These are phyloP conservation scores for Molorchus minor DNA, from an alignment of 2,888 invertebrate species.

Conservation along the genomic window DNA sequence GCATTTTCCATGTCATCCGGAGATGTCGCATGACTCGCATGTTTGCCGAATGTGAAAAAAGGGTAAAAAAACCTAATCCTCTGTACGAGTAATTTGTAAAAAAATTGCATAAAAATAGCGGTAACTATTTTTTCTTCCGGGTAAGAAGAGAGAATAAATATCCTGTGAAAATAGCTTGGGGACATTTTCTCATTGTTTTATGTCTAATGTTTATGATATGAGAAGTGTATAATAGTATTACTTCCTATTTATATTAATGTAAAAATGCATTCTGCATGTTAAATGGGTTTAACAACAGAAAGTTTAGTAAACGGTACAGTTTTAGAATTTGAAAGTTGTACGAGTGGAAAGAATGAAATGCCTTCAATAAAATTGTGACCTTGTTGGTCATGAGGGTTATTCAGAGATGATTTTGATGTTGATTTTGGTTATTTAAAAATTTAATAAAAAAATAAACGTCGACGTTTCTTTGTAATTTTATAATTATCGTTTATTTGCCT, in stretches of 20 bases:
- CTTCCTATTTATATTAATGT: conserved; percentile 28
- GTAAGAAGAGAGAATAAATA: no score
- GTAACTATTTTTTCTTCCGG: conserved; percentile 28
- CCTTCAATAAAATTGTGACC: conserved; percentile 13
- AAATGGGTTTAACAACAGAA: conserved; percentile 34
- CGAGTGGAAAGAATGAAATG: conserved; percentile 16
- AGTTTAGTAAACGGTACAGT: conserved; percentile 34
- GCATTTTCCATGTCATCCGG: conserved; percentile 8
- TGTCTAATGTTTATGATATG: conserved; percentile 19
- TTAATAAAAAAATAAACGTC: no score
- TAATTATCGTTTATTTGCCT: no score
- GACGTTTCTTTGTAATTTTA: no score
- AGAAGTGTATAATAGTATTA: conserved; percentile 31
- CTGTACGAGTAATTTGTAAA: conserved; percentile 2
- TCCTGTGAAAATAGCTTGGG: conserved; percentile 34
- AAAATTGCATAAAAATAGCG: conserved; percentile 2
- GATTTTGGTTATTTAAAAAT: no score
- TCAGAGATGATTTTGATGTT: neutral
- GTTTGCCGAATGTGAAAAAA: neutral
- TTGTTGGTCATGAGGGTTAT: conserved; percentile 6
- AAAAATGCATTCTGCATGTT: conserved; percentile 36
- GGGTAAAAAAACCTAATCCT: neutral
- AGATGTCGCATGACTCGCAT: neutral
- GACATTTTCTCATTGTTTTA: conserved; percentile 39
- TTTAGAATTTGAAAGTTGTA: conserved; percentile 38